Evolutionary conservation across 1,140 invertebrate genomes (phyloP).

Genomic region (Aphelenchoides fujianensis): DNA sequence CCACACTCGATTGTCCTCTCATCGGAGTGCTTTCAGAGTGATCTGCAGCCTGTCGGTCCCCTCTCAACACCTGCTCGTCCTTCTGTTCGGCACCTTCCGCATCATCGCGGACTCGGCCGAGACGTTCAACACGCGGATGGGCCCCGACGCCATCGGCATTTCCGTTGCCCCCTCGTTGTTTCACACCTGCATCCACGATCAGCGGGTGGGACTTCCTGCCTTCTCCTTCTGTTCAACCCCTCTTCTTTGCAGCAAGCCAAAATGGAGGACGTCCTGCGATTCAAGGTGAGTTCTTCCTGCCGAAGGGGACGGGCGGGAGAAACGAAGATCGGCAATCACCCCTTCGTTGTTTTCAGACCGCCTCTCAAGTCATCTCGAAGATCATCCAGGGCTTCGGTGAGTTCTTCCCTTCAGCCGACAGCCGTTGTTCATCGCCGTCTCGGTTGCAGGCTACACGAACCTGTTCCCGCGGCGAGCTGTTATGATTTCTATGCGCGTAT

Average conservation of each 20-base stretch:
- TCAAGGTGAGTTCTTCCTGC: no score
- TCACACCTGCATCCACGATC: slow-evolving; percentile 84
- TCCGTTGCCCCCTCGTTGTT: slow-evolving; percentile 97
- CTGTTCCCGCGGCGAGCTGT: slow-evolving; percentile 89
- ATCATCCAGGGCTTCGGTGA: slow-evolving; percentile 96
- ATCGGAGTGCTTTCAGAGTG: slow-evolving; percentile 69
- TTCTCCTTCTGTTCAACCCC: slow-evolving; percentile 14
- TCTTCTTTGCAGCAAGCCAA: slow-evolving; percentile 72
- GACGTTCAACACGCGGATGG: slow-evolving; percentile 82
- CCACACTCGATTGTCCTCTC: no score
- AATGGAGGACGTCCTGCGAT: slow-evolving; percentile 87
- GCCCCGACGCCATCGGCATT: slow-evolving; percentile 84
- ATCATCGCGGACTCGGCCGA: slow-evolving; percentile 89
- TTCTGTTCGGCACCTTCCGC: slow-evolving; percentile 93
- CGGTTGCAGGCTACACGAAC: slow-evolving; percentile 82
- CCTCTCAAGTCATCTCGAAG: slow-evolving; percentile 87
- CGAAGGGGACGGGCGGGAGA: no score
- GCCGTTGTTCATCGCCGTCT: no score
- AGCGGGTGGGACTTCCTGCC: slow-evolving; percentile 60
- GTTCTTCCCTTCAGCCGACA: no score
- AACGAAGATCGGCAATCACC: no score
- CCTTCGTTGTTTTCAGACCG: no score
- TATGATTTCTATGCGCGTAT: slow-evolving; percentile 95
- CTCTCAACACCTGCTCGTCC: slow-evolving; percentile 85
- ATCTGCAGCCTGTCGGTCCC: slow-evolving; percentile 80